Evolutionary conservation across 2,888 invertebrate species (phyloP).

Genomic region (Aphrophora alni): DNA sequence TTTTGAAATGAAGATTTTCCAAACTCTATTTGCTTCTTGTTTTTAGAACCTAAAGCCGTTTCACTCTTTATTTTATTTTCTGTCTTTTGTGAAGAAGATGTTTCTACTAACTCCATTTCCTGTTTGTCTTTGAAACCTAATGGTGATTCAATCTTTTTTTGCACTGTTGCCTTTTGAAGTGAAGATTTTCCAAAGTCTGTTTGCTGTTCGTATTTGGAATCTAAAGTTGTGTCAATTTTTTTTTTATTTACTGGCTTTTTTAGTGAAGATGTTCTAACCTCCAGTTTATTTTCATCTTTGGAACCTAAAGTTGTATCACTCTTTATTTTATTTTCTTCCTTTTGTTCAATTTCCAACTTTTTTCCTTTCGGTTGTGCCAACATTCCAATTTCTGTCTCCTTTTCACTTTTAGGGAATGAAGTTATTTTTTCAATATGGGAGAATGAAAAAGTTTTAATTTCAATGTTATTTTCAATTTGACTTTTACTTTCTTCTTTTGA

Average conservation of each 20-base stretch:
- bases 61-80: too few species aligned
- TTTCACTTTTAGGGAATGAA: not conserved
- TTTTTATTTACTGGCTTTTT: not conserved
- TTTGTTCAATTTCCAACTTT: too few species aligned
- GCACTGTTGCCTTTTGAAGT: not conserved
- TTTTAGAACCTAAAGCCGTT: too few species aligned
- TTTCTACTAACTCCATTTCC: too few species aligned
- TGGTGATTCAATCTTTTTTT: too few species aligned
- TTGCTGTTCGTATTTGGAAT: not conserved
- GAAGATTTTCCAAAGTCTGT: not conserved
- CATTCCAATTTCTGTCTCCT: not conserved
- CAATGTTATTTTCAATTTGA: not conserved
- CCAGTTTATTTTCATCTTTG: too few species aligned
- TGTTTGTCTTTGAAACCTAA: too few species aligned
- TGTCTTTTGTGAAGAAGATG: too few species aligned
- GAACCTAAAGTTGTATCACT: too few species aligned
- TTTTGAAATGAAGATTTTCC: not conserved
- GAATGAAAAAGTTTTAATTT: not conserved
- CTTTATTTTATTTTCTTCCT: too few species aligned
- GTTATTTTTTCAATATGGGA: not conserved
- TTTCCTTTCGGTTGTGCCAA: too few species aligned
- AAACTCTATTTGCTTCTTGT: not conserved
- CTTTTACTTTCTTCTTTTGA: too few species aligned
- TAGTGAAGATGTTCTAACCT: not conserved
- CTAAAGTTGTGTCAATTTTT: not conserved